Base-by-base conservation (phyloP, 2,113 vertebrate genomes). In the Syngnathoides biaculeatus region DNA sequence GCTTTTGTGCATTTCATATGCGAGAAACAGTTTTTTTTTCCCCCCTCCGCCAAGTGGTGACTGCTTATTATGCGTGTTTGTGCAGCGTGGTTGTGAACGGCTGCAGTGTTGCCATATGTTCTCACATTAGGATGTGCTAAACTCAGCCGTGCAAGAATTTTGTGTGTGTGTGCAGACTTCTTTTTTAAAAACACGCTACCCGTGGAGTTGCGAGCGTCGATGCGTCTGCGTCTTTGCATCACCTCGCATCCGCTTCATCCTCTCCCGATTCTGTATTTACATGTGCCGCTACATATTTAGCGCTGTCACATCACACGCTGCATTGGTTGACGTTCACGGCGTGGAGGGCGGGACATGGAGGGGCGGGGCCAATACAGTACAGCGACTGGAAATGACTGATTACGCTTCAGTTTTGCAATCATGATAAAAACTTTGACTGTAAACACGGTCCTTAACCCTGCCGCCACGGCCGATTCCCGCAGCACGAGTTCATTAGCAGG, bases 241-340 rank as follows among this genome's bases (percentile, higher is more conserved):
- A 8, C 53, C n/a, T 65, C 20, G 22, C 10, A 61, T n/a, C n/a
- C 27, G 20, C 14, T 87, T 92, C 93, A 85, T 90, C 24, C 43
- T 30, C 22, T 9, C 17, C 22, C 30, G 40, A 40, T 59, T 17
- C n/a, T 64, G 26, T 47, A n/a, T 59, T 20, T 67, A 39, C 66
- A 26, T 57, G 48, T 70, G 69, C 43, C 62, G 27, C 62, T 79
- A 81, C 85, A 80, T 84, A 83, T 88, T 83, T 86, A 85, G 84
- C 83, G 75, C 69, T 62, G 76, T 79, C 71, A 59, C 81, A 83
- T 83, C 77, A 73, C 81, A 60, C 26, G 66, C 87, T 80, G 77
- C 35, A 63, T 75, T 71, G 80, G 88, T 87, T 84, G 86, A 84
- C 79, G 75, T 65, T 79, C 87, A 42, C 86, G 83, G 86, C 78